Evolutionary conservation across 2,888 invertebrate genomes (phyloP), one percentile per base, ranked within the genome.

Genomic region (Apamea crenata): DNA sequence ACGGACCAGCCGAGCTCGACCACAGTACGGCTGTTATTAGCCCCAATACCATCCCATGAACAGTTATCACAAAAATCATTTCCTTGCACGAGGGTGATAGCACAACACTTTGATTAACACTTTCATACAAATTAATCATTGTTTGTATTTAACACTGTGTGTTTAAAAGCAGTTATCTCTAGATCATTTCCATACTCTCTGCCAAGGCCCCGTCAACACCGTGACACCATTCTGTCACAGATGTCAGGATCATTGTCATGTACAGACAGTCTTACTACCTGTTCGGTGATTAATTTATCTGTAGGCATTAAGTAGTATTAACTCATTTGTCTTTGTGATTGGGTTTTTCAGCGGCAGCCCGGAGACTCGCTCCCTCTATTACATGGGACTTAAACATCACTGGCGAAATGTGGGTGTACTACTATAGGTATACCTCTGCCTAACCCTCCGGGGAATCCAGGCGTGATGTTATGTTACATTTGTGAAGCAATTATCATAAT

Each of bases 151-250:
- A 56, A 21, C n/a, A 25, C 32, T 50, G n/a, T 14, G n/a, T 44
- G 44, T 56, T 63, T 47, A 32, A 44, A 21, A 56, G 16, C 77
- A 21, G 12, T 40, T 65, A 67, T 83, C 71, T 78, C 4, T 61
- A 67, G 5, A 74, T 80, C 29, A 68, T 74, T 80, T 32, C 66
- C 73, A n/a, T 74, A 80, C 0, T n/a, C 40, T 63, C 63, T 50
- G 56, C 7, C 85, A 85, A 83, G 82, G 82, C 10, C 50, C 0
- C 53, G 56, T 71, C 40, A 47, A 25, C 67, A 71, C 56, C 81
- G 18, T 81, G 82, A 80, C 82, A 80, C 82, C 56, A 85, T 75
- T 83, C 67, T 65, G 81, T 85, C 81, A 70, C 25, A 53, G 32
- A 16, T 61, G 73, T 80, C 80, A 74, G 74, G 29, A 80, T 61